These are phyloP conservation scores for Lasioglossum villosulum DNA, from an alignment of 2,888 invertebrate genomes.

Conservation along the genomic window DNA sequence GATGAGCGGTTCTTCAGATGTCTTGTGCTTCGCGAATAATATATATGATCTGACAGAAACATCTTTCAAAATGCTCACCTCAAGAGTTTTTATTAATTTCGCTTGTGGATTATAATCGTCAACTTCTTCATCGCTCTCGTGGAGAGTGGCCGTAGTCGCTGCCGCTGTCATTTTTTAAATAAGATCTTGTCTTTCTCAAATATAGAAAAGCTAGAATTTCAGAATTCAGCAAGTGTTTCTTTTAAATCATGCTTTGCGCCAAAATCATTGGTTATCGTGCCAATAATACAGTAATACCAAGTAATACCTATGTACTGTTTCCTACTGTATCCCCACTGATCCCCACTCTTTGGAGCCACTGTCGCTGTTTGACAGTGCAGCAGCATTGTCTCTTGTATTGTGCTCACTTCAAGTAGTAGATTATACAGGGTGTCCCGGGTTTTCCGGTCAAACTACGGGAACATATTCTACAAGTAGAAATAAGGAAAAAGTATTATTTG, in stretches of 20 bases:
- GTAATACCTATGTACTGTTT: too few relatives aligned
- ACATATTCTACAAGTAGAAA: too few relatives aligned
- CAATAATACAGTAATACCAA: too few relatives aligned
- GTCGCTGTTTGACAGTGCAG: too few relatives aligned
- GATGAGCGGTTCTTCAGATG: not conserved
- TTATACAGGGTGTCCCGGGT: too few relatives aligned
- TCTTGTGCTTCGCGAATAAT: not conserved
- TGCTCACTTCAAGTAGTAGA: too few relatives aligned
- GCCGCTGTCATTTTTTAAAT: constrained; percentile 66
- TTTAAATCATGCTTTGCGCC: not conserved
- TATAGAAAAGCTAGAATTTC: not conserved
- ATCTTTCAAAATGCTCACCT: constrained; percentile 66
- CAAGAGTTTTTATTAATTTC: constrained; percentile 78
- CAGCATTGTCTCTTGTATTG: too few relatives aligned
- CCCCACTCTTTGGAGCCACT: too few relatives aligned
- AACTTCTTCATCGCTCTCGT: constrained; percentile 71
- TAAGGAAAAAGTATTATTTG: too few relatives aligned
- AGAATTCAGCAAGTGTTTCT: constrained; percentile 11
- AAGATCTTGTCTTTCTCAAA: not conserved
- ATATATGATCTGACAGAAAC: not conserved
- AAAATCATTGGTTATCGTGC: not conserved
- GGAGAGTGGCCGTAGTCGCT: constrained; percentile 71
- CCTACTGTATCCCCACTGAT: too few relatives aligned
- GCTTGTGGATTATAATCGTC: constrained; percentile 74
- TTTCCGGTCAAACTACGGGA: too few relatives aligned